These are phyloP conservation scores for Ennomos quercinarius DNA, from an alignment of 2,888 invertebrate genomes.

Conservation along the genomic window DNA sequence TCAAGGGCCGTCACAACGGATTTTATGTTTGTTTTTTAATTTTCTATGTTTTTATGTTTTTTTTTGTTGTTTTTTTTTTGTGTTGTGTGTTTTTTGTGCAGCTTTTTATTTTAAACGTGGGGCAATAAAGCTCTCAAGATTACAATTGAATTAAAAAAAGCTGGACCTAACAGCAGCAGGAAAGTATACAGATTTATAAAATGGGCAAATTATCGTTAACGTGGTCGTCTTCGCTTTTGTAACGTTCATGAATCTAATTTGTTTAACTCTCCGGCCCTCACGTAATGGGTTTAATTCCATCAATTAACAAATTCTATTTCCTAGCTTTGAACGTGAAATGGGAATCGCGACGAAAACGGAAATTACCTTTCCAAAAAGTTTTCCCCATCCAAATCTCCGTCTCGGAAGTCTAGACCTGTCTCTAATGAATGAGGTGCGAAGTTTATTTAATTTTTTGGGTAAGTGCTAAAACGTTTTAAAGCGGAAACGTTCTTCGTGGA, in stretches of 20 bases:
- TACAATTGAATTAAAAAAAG: no score
- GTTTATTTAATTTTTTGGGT: no score
- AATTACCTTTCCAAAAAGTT: constrained; percentile 6
- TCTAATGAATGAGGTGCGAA: neutral
- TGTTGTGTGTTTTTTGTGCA: no score
- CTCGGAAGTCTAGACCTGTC: neutral
- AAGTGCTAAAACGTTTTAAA: no score
- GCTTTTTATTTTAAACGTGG: no score
- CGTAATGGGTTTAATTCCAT: constrained; percentile 22
- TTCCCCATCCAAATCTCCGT: neutral
- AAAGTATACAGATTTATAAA: neutral
- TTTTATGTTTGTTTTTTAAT: no score
- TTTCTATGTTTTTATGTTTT: no score
- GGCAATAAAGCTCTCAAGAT: no score
- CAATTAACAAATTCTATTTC: constrained; percentile 24
- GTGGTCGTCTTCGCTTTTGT: constrained; percentile 18
- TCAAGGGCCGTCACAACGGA: no score
- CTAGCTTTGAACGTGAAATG: constrained; percentile 3
- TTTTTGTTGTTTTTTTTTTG: no score
- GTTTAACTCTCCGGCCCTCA: constrained; percentile 7
- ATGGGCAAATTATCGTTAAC: constrained; percentile 10
- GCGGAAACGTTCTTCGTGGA: no score
- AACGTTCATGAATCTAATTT: constrained; percentile 18
- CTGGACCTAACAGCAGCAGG: no score
- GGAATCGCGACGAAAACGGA: constrained; percentile 7